Conservation (phyloP, 2,113 vertebrate genomes). For the Notarius lentiginosus region DNA sequence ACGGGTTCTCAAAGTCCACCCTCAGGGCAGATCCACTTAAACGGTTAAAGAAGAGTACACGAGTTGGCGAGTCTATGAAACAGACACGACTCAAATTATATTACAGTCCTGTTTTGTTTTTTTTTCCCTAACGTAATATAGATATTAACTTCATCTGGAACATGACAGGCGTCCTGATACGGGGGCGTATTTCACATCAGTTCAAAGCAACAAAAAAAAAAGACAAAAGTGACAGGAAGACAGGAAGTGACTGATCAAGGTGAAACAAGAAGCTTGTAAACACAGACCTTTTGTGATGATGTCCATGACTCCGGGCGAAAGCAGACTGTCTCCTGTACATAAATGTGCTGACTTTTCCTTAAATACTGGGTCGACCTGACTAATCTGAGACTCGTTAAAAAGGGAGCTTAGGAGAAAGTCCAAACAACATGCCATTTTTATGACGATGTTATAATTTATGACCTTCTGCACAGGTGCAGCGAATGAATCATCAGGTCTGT, state of each 20-base stretch:
- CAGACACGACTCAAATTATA: neutral
- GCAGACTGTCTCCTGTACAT: slow-evolving; percentile 23
- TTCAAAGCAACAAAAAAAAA: neutral
- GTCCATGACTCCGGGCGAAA: slow-evolving; percentile 8
- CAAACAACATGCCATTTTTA: neutral
- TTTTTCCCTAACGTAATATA: neutral
- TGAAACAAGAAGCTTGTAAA: slow-evolving; percentile 17
- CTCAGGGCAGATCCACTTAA: slow-evolving; percentile 31
- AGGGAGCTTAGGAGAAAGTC: neutral
- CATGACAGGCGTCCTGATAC: neutral
- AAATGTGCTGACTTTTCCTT: neutral
- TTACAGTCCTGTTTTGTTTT: neutral
- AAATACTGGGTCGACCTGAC: slow-evolving; percentile 26
- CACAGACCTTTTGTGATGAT: slow-evolving; percentile 15
- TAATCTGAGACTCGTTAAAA: slow-evolving; percentile 16
- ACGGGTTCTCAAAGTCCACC: slow-evolving; percentile 42
- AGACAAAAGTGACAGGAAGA: slow-evolving; percentile 3
- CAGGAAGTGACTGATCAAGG: neutral
- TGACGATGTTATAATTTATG: slow-evolving; percentile 23
- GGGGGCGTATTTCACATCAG: neutral
- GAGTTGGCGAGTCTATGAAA: neutral
- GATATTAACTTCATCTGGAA: neutral
- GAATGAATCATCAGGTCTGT: slow-evolving; percentile 37
- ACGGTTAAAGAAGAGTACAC: neutral
- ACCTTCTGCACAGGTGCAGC: neutral